Conservation (phyloP, 1,140 invertebrate species). For the Zeugodacus cucurbitae region DNA sequence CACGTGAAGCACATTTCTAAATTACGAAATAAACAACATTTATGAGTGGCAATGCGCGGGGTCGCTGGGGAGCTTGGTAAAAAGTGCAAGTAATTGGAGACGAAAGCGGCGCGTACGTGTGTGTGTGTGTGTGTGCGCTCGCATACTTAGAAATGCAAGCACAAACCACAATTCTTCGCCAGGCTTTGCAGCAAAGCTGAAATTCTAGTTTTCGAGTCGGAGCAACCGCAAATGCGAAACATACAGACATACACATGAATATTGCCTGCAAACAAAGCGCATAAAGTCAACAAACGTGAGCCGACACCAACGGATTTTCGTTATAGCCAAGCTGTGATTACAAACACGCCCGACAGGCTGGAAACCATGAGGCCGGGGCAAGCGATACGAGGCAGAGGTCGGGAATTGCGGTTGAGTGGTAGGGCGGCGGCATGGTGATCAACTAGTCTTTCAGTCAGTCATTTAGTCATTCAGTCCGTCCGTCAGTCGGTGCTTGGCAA, state of each 20-base stretch:
- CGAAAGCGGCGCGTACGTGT: neutral
- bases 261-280: neutral
- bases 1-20: conserved; percentile 27
- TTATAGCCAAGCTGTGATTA: conserved; percentile 10
- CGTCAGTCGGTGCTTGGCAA: neutral
- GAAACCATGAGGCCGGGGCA: neutral
- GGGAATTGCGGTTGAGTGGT: neutral
- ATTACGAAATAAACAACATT: conserved; percentile 16
- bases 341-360: neutral
- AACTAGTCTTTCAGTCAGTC: neutral
- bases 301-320: neutral
- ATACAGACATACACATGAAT: neutral
- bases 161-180: neutral
- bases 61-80: neutral
- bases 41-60: neutral
- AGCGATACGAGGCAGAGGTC: neutral
- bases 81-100: conserved; percentile 7
- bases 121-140: neutral
- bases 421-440: too few relatives aligned
- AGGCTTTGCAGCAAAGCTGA: neutral
- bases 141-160: neutral
- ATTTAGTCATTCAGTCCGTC: neutral
- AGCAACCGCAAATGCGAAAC: neutral
- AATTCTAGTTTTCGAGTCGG: neutral
- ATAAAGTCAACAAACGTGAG: conserved; percentile 6